A percentile compares a stretch with the other conserved stretches of the same genome.
These are phyloP conservation scores for Centropyge bicolor DNA, from an alignment of 2,797 vertebrate species.

Conservation along the genomic window DNA sequence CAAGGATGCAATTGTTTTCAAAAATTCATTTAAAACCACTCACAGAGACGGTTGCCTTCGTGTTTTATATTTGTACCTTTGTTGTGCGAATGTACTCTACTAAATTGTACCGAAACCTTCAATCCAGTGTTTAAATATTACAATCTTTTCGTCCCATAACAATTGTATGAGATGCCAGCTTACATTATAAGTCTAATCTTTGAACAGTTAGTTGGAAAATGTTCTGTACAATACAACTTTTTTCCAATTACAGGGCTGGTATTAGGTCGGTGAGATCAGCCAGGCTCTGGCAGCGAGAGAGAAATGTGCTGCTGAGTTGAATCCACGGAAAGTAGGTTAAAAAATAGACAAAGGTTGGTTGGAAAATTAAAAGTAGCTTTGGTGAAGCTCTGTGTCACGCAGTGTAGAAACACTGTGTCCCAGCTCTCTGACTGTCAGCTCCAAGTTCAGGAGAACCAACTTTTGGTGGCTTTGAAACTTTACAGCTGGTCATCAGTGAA, in stretches of 20 bases:
- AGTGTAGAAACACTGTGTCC: background rate
- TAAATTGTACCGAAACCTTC: background rate
- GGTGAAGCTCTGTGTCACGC: background rate
- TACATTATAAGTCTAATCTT: background rate
- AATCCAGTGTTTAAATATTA: background rate
- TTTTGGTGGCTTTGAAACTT: constrained; percentile 13
- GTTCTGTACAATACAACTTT: background rate
- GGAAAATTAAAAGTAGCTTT: constrained; percentile 3
- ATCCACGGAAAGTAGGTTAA: background rate
- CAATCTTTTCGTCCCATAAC: constrained; percentile 1
- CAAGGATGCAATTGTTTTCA: constrained; percentile 12
- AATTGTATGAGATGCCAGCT: background rate
- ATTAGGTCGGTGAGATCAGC: constrained; percentile 5
- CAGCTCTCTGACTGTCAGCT: constrained; percentile 7
- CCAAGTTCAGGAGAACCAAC: background rate
- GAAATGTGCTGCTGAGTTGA: background rate
- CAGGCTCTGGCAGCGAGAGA: background rate
- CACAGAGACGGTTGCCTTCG: background rate
- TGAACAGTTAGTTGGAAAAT: constrained; percentile 3
- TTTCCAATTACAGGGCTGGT: background rate
- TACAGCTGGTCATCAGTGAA: background rate
- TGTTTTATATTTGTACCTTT: background rate
- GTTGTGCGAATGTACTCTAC: background rate
- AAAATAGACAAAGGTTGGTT: constrained; percentile 12
- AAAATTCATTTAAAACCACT: constrained; percentile 17